phyloP scores from a whole-genome alignment of 2,797 vertebrate genomes.

The Helostoma temminkii region DNA sequence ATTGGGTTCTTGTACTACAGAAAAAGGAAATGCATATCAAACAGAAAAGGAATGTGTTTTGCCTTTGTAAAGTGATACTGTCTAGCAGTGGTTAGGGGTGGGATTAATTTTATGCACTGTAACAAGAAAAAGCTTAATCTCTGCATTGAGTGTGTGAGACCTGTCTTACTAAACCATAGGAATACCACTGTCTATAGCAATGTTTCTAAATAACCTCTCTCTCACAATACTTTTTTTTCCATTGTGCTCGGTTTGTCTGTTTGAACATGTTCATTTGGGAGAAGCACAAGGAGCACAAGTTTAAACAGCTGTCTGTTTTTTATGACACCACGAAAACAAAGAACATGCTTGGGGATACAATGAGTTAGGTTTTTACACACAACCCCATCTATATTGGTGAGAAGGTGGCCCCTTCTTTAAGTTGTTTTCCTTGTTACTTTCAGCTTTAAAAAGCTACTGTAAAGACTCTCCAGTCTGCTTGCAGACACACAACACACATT shows the following conservation, averaged over 20 bases:
- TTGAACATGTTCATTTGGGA: constrained; percentile 34
- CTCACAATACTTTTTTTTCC: constrained; percentile 27
- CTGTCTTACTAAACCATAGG: constrained; percentile 38
- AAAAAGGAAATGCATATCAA: constrained; percentile 43
- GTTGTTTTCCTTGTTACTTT: too few species aligned
- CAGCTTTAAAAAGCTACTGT: too few species aligned
- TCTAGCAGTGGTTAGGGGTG: constrained; percentile 53
- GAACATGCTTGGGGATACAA: background rate
- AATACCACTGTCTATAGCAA: constrained; percentile 56
- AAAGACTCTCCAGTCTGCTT: too few species aligned
- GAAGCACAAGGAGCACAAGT: constrained; percentile 64
- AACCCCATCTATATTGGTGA: too few species aligned
- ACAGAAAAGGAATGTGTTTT: constrained; percentile 54
- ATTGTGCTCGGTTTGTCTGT: constrained; percentile 17
- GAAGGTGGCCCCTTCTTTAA: too few species aligned
- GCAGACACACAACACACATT: too few species aligned
- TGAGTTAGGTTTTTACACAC: background rate
- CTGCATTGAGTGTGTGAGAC: constrained; percentile 64
- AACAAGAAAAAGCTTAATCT: constrained; percentile 64
- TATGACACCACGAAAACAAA: constrained; percentile 15
- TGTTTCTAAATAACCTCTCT: constrained; percentile 50
- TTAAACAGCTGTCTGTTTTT: constrained; percentile 61
- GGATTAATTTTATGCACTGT: constrained; percentile 75
- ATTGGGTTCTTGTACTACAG: constrained; percentile 42
- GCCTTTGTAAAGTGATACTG: constrained; percentile 67